These are phyloP conservation scores for Poeciliopsis gracilis DNA, from an alignment of 2,797 vertebrate species.

Conservation along the genomic window DNA sequence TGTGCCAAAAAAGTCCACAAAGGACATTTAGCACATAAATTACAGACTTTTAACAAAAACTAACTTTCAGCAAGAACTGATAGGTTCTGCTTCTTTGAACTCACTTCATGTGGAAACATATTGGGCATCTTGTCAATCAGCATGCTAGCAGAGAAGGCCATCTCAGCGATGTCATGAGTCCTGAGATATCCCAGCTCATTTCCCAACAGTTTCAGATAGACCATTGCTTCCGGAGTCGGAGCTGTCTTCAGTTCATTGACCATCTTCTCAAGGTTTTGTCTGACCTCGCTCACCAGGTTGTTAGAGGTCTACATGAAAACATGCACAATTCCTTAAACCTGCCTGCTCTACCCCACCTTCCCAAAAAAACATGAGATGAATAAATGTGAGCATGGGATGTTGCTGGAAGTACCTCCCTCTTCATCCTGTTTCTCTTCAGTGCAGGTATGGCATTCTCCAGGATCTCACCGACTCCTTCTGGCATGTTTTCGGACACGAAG, in stretches of 20 bases:
- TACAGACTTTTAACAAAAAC: neutral
- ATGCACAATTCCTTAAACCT: neutral
- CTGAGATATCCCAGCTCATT: slow-evolving; percentile 92
- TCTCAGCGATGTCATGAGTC: slow-evolving; percentile 83
- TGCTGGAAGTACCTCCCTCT: slow-evolving; percentile 71
- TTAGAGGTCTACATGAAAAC: slow-evolving; percentile 68
- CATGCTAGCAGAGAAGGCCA: slow-evolving; percentile 74
- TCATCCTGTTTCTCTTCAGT: slow-evolving; percentile 71
- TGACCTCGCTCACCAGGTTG: slow-evolving; percentile 84
- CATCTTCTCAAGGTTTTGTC: slow-evolving; percentile 85
- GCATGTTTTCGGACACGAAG: slow-evolving; percentile 87
- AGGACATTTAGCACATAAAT: neutral
- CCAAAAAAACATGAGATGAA: neutral
- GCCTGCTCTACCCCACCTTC: neutral
- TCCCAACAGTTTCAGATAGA: slow-evolving; percentile 90
- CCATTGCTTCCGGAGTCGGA: slow-evolving; percentile 87
- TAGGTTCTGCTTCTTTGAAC: slow-evolving; percentile 1
- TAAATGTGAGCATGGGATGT: neutral
- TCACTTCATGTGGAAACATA: slow-evolving; percentile 75
- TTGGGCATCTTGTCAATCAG: slow-evolving; percentile 74
- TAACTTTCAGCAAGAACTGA: neutral
- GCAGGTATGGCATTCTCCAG: slow-evolving; percentile 85
- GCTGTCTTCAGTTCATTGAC: slow-evolving; percentile 81
- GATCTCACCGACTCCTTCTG: slow-evolving; percentile 79
- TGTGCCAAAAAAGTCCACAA: slow-evolving; percentile 55